phyloP scores from a whole-genome alignment of 2,797 vertebrate species.

The Phrynocephalus forsythii region DNA sequence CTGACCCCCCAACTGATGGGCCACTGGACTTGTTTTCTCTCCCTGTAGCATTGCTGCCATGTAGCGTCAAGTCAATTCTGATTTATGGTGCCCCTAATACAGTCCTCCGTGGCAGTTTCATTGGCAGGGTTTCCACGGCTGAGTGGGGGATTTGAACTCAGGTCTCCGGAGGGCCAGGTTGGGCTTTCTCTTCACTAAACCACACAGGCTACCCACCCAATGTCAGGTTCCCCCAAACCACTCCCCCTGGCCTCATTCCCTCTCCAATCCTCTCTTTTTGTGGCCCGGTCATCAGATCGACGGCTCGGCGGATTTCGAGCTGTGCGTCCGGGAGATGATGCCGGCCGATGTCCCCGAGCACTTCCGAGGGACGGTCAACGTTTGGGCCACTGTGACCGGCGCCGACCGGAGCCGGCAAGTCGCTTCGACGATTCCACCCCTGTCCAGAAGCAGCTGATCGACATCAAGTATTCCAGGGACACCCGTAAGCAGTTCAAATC shows the following conservation, averaged over 20 bases:
- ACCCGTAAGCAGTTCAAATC: conserved; percentile 95
- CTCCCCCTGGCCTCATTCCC: not conserved
- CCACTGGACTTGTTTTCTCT: too few species aligned
- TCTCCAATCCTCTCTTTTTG: not conserved
- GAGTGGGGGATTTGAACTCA: too few species aligned
- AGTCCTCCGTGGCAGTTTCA: too few species aligned
- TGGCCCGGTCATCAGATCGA: conserved; percentile 79
- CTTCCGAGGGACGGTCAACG: conserved; percentile 89
- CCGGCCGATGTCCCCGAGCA: conserved; percentile 90
- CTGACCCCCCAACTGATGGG: too few species aligned
- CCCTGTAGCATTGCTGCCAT: too few species aligned
- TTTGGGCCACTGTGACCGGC: conserved; percentile 89
- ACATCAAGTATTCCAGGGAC: conserved; percentile 91
- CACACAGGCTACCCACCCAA: not conserved
- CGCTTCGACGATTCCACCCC: conserved; percentile 91
- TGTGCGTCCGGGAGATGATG: conserved; percentile 94
- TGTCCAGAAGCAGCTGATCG: conserved; percentile 93
- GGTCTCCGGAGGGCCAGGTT: too few species aligned
- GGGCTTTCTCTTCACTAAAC: too few species aligned
- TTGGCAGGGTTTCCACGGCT: too few species aligned
- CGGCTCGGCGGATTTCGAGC: conserved; percentile 85
- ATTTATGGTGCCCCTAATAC: too few species aligned
- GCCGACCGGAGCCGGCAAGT: conserved; percentile 88
- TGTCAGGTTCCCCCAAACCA: not conserved
- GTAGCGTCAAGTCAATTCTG: too few species aligned